Conservation (phyloP, 2,888 invertebrate species). For the Watsonalla cultraria region DNA sequence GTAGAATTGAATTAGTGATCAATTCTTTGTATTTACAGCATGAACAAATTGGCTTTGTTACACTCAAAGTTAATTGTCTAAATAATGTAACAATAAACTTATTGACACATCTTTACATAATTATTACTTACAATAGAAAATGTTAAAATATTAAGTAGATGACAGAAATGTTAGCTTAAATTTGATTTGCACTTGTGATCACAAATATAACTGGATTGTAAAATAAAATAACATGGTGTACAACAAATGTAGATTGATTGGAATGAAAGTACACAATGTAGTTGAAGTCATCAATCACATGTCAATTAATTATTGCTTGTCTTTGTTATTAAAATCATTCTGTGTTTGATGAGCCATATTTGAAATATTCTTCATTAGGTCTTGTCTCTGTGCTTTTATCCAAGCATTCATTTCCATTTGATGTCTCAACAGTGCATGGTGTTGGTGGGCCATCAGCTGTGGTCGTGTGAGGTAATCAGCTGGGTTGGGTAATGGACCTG, state of each 20-base stretch:
- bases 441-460: constrained; percentile 45
- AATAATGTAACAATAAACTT: too few species aligned
- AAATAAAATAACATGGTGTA: too few species aligned
- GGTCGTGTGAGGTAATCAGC: constrained; percentile 49
- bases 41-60: too few species aligned
- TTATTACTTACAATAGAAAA: too few species aligned
- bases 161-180: too few species aligned
- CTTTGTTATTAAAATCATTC: constrained; percentile 62
- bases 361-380: constrained; percentile 63
- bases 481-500: constrained; percentile 43
- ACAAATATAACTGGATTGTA: constrained; percentile 10
- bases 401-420: constrained; percentile 68
- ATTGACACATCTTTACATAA: too few species aligned
- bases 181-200: constrained; percentile 1
- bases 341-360: constrained; percentile 58
- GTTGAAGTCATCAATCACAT: background rate
- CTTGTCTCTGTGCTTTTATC: constrained; percentile 62
- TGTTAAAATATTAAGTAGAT: too few species aligned
- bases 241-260: too few species aligned
- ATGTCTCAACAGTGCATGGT: constrained; percentile 51
- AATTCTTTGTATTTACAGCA: too few species aligned
- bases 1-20: too few species aligned
- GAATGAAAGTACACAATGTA: background rate
- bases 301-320: constrained; percentile 39
- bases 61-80: too few species aligned